Evolutionary conservation across 2,888 invertebrate species (phyloP).

Genomic region (Rhamnusium bicolor): DNA sequence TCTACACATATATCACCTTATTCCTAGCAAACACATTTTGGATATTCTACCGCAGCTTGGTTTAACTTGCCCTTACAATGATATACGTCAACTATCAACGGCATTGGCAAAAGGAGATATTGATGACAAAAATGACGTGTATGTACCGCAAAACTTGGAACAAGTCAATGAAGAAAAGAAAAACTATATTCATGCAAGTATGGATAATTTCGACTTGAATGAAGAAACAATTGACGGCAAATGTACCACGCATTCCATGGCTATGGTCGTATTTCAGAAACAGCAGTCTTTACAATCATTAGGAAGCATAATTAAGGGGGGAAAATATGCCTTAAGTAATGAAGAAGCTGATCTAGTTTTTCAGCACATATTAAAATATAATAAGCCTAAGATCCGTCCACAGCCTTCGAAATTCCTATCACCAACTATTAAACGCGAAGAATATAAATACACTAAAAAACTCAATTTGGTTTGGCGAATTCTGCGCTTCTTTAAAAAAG

Average conservation of each 20-base stretch:
- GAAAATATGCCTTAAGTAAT: neutral
- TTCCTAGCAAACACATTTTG: no score
- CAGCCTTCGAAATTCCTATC: neutral
- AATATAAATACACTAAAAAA: neutral
- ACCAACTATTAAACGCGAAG: neutral
- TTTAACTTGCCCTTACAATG: no score
- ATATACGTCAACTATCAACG: no score
- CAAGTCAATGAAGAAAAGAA: no score
- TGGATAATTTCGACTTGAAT: conserved; percentile 27
- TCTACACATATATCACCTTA: no score
- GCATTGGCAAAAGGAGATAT: no score
- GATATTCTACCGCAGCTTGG: no score
- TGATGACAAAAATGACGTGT: no score
- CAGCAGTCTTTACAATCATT: neutral
- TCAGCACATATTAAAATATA: neutral
- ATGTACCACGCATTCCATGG: conserved; percentile 24
- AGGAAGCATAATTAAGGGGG: neutral
- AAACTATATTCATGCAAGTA: conserved; percentile 32
- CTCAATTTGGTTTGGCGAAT: neutral
- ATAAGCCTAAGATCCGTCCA: neutral
- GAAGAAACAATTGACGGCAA: conserved; percentile 29
- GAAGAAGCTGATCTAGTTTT: neutral
- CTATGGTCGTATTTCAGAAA: conserved; percentile 30
- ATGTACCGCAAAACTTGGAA: no score
- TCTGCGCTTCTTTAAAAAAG: neutral